These are phyloP conservation scores for Esox lucius DNA, from an alignment of 2,797 vertebrate genomes.

Conservation along the genomic window DNA sequence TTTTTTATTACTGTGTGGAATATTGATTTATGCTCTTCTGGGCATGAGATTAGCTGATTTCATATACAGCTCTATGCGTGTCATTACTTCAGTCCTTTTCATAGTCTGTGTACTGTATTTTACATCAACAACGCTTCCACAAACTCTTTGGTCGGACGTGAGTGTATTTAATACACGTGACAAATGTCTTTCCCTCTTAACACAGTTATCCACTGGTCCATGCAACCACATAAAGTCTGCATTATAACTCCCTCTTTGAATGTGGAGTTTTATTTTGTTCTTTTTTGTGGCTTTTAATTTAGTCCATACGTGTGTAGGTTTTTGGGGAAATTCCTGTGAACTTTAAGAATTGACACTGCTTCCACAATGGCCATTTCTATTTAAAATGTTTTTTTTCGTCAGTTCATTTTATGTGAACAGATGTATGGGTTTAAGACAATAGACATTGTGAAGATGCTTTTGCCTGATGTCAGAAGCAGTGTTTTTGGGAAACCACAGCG, in stretches of 20 bases:
- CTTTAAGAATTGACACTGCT: neutral
- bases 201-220: neutral
- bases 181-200: no score
- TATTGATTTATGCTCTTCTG: no score
- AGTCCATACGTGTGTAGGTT: neutral
- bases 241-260: neutral
- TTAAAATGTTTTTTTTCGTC: slow-evolving; percentile 20
- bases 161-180: no score
- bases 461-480: slow-evolving; percentile 41
- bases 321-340: neutral
- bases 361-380: slow-evolving; percentile 45
- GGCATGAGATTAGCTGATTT: no score
- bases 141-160: no score
- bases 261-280: neutral
- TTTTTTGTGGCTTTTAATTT: neutral
- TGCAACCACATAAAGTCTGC: neutral
- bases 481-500: slow-evolving; percentile 43
- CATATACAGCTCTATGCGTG: no score
- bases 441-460: neutral
- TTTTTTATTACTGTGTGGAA: no score
- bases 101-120: no score
- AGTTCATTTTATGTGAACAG: slow-evolving; percentile 22
- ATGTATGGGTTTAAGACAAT: neutral
- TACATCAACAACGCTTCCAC: no score
- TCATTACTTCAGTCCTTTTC: no score